Evolutionary conservation across 2,113 vertebrate species (phyloP), one percentile per base, ranked within the genome.

Genomic region (Baryphthengus martii): DNA sequence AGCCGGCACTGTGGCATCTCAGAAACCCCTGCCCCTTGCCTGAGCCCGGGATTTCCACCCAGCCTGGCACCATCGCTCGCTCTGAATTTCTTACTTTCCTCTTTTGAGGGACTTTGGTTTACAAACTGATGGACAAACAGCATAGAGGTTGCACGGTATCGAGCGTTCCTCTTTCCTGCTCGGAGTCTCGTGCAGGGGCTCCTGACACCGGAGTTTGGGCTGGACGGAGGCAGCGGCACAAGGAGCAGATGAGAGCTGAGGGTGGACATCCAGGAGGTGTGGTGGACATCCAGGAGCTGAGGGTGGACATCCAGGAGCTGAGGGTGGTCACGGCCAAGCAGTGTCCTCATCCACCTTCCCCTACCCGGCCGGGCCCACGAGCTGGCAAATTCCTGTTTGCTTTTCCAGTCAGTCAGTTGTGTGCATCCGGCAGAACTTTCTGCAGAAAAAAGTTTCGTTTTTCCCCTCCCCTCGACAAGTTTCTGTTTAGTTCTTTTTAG

Each of bases 311-410:
- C 39, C 61, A 16, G 25, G 81, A 58, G 28, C 63, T 33, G 8
- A 9, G 31, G 12, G 42, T 37, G 72, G 37, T 37, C 50, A 6
- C 1, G 1, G 29, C 14, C 2, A 2, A 47, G 70, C 62, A 3
- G 23, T 2, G 0, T 44, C 33, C 33, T 56, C 3, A 2, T 56
- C 55, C 63, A 1, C 42, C 12, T 49, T 21, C 40, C 35, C 25
- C 16, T 6, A 24, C 29, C 5, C 4, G 42, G 65, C 49, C 11
- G 26, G 26, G 37, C 42, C 14, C 29, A 1, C 6, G 7, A 17
- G 45, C 40, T 44, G 74, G 42, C 55, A 62, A 37, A 17, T 11
- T 4, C 21, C 49, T 25, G 10, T 31, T 85, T 8, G 3, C 71
- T 45, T 40, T 65, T 76, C 76, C n/a, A 21, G 10, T 13, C 6